These are phyloP conservation scores for Halocaridina rubra DNA, from an alignment of 2,888 invertebrate species.

Conservation along the genomic window DNA sequence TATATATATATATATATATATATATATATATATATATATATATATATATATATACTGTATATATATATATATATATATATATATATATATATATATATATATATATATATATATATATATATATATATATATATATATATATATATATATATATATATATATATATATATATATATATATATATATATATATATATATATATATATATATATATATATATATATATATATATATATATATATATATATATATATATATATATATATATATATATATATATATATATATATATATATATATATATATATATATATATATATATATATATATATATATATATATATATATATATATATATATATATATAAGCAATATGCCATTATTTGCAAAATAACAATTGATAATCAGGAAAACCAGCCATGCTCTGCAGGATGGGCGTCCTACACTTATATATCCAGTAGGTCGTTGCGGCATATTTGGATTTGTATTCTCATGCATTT, in stretches of 20 bases:
- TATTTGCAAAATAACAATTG: too few species aligned
- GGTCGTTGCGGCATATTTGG: too few species aligned
- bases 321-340: constrained; percentile 11
- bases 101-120: not conserved
- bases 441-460: too few species aligned
- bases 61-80: not conserved
- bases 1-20: constrained; percentile 8
- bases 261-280: constrained; percentile 2
- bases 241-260: constrained; percentile 14
- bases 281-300: not conserved
- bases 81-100: not conserved
- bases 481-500: too few species aligned
- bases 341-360: not conserved
- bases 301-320: constrained; percentile 14
- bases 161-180: constrained; percentile 8
- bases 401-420: too few species aligned
- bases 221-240: constrained; percentile 2
- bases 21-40: constrained; percentile 8
- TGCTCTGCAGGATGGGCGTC: too few species aligned
- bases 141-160: constrained; percentile 8
- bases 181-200: constrained; percentile 2
- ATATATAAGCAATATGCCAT: not conserved
- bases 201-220: not conserved
- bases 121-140: not conserved
- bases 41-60: not conserved